Evolutionary conservation across 2,113 vertebrate genomes (phyloP), one percentile per base, ranked within the genome.

Genomic region (Proteles cristata): DNA sequence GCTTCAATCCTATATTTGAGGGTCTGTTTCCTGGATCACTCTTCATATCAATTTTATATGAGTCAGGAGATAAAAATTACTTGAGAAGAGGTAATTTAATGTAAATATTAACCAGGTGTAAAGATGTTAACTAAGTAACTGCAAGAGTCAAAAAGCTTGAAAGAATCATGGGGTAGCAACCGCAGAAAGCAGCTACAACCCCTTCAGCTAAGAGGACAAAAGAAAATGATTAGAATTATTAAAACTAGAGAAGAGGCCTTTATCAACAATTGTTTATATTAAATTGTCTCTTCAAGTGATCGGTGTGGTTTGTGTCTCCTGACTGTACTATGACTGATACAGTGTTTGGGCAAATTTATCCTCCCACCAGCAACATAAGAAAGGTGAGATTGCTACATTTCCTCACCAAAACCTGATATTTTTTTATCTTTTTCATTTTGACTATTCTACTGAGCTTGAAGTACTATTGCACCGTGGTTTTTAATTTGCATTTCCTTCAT

Each of bases 361-460:
- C 19, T 82, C 61, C 48, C 7, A 17, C 9, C 21, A 74, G 31
- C 33, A 77, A 45, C 12, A 28, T 28, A 35, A 2, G 6, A 79
- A 33, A 63, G 8, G 90, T 45, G 61, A 48, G 48, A 50, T 45
- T 55, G 8, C 23, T 43, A 65, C 11, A 61, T 71, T 61, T 81
- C 83, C 50, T 95, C 92, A 39, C 33, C 50, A 53, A 91, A 92
- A 92, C 31, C 66, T 96, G 58, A 26, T 79, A 61, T 92, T 96
- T 97, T 97, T 81, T 93, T 12, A 39, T 45, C 31, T 61, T 85
- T 91, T 86, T 84, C 17, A 55, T 76, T 91, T 92, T 82, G 68
- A 26, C 28, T n/a, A 43, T 88, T 83, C n/a, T 80, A n/a, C 17
- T 88, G 73, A n/a, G 11, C 48, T 91, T 77, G 25, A 91, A 83